Percentiles rank a stretch among this genome's conserved stretches.
Conservation (phyloP, 2,888 invertebrate species). For the Drosophila diplacantha region DNA sequence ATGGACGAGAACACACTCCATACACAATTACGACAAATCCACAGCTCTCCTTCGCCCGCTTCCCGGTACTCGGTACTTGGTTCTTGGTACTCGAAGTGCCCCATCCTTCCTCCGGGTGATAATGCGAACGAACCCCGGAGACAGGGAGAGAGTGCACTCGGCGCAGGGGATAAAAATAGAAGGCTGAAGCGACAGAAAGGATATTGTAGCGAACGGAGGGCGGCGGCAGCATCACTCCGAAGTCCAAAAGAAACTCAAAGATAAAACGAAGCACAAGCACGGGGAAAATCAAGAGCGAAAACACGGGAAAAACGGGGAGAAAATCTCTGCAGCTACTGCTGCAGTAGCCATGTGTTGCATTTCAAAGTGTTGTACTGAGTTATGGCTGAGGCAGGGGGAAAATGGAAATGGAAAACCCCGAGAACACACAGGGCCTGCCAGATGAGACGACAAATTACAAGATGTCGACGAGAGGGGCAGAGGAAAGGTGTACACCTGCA, state of each 20-base stretch:
- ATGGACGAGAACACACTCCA: constrained; percentile 62
- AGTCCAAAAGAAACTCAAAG: constrained; percentile 18
- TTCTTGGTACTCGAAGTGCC: constrained; percentile 13
- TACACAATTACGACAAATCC: constrained; percentile 69
- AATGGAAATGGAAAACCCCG: constrained; percentile 21
- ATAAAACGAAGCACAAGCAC: constrained; percentile 32
- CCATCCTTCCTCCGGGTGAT: constrained; percentile 50
- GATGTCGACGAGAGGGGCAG: constrained; percentile 4
- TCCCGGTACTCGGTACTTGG: constrained; percentile 12
- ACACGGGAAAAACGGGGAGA: constrained; percentile 7
- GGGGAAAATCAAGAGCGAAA: constrained; percentile 20
- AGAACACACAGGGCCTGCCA: constrained; percentile 35
- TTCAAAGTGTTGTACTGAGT: constrained; percentile 65
- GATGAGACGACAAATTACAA: constrained; percentile 60
- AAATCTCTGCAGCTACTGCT: constrained; percentile 39
- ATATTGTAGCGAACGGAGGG: constrained; percentile 63
- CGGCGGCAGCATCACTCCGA: constrained; percentile 20
- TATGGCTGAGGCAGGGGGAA: constrained; percentile 43
- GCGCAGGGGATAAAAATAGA: constrained; percentile 58
- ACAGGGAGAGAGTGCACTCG: constrained; percentile 1
- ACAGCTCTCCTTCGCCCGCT: constrained; percentile 30
- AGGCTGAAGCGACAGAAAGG: constrained; percentile 52
- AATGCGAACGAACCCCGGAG: constrained; percentile 52
- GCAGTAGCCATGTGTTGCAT: constrained; percentile 67
- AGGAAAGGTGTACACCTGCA: constrained; percentile 20